Evolutionary conservation across 2,113 vertebrate species (phyloP), one percentile per base, ranked within the genome.

Genomic region (Zosterops borbonicus): DNA sequence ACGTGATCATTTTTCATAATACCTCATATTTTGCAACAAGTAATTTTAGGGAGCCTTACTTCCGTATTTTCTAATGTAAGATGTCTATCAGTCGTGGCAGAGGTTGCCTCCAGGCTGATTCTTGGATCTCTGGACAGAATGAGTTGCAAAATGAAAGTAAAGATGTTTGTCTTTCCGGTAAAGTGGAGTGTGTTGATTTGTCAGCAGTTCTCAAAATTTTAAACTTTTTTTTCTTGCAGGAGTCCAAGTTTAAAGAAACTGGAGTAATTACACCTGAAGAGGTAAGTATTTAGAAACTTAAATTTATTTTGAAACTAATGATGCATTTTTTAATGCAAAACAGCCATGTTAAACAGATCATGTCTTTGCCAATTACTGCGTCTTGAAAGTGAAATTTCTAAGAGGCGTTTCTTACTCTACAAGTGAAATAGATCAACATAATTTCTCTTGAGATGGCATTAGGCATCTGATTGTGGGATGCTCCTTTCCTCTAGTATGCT

Each of bases 211-310:
- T 86, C 25, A 94, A 58, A 56, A 59, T 81, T 64, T 93, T 46
- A 58, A 77, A 79, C 92, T 52, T 29, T 82, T 27, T 15, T 59
- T 94, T 22, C 79, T 90, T 95, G 42, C 96, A 99, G 99, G 99
- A 99, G 85, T 99, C 99, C 7, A 99, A 99, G 90, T 99, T 99
- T 97, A 99, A 99, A 94, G 99, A 99, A 98, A 99, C 99, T 47
- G 99, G 99, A 96, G 99, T 99, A 63, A 99, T 99, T 65, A 99
- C 99, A 53, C 99, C 99, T 58, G 99, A 99, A 92, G 99, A 99
- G 98, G 99, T 99, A 95, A 98, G 98, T 97, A 69, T 90, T 84
- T 78, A 68, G 35, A 87, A 77, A 47, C 19, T 80, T 77, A 52
- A 56, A 74, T 87, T 13, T 69, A 31, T 64, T 94, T 91, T 78